These are phyloP conservation scores for Aythya baeri DNA, from an alignment of 2,113 vertebrate genomes.

Conservation along the genomic window DNA sequence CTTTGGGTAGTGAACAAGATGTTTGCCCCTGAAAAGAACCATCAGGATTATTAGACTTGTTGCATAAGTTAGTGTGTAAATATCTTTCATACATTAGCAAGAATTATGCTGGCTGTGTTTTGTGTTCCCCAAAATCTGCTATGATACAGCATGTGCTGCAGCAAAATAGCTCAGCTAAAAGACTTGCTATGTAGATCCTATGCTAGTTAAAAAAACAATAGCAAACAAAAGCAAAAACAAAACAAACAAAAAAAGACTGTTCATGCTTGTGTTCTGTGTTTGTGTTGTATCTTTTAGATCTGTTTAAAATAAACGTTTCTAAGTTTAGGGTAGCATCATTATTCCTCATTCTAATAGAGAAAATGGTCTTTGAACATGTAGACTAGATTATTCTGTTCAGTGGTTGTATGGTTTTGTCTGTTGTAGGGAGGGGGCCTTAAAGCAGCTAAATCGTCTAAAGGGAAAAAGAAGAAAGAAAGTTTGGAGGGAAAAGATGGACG, in stretches of 20 bases:
- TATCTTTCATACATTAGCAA: background rate
- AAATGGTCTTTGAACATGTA: background rate
- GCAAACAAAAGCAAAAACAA: background rate
- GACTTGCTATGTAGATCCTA: background rate
- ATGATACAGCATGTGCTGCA: background rate
- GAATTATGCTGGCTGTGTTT: background rate
- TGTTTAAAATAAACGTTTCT: background rate
- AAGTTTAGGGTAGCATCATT: background rate
- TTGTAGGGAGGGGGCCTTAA: constrained; percentile 77
- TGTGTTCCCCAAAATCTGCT: background rate
- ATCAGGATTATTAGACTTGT: background rate
- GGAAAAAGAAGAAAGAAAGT: constrained; percentile 86
- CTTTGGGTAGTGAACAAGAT: background rate
- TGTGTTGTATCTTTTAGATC: background rate
- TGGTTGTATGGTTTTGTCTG: constrained; percentile 33
- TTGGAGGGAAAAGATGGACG: constrained; percentile 91
- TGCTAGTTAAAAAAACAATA: background rate
- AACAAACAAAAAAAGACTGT: background rate
- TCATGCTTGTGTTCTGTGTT: background rate
- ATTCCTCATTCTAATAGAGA: background rate
- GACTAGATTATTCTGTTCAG: background rate
- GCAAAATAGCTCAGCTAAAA: background rate
- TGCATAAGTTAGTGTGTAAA: background rate
- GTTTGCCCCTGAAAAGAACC: background rate
- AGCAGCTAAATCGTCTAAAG: constrained; percentile 79